Percentiles rank a stretch among this genome's conserved stretches.
Evolutionary conservation across 1,140 invertebrate species (phyloP).

Genomic region (Brevipalpus yothersi): DNA sequence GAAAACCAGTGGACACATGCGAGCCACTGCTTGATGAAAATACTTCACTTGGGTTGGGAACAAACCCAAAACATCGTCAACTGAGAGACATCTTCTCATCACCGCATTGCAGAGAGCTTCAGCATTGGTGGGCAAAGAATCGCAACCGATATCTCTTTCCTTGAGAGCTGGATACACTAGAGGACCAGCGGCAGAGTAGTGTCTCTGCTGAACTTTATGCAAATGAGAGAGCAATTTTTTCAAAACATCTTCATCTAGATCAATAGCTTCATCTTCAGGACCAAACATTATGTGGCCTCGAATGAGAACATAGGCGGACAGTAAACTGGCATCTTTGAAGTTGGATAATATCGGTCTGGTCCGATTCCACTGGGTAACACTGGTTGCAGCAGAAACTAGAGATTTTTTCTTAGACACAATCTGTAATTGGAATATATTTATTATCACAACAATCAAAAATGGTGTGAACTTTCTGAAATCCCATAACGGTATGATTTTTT

Average conservation of each 20-base stretch:
- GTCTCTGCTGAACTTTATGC: constrained; percentile 3
- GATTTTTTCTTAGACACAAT: too few species aligned
- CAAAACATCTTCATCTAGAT: constrained; percentile 3
- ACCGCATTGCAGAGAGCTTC: constrained; percentile 5
- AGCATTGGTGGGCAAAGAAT: not conserved
- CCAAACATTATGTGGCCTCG: constrained; percentile 8
- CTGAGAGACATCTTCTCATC: constrained; percentile 7
- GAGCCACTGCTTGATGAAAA: constrained; percentile 6
- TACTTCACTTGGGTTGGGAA: not conserved
- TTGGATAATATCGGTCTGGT: not conserved
- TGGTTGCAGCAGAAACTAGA: too few species aligned
- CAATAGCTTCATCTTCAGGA: constrained; percentile 1
- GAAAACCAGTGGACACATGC: constrained; percentile 10
- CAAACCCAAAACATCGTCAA: constrained; percentile 3
- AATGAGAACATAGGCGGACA: constrained; percentile 2
- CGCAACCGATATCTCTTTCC: constrained; percentile 6
- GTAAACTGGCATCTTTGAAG: constrained; percentile 1
- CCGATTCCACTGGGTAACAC: not conserved
- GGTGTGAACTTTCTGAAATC: too few species aligned
- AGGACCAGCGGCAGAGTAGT: not conserved
- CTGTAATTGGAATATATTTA: too few species aligned
- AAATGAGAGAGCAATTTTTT: constrained; percentile 4
- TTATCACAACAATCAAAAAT: too few species aligned
- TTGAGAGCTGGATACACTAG: constrained; percentile 2
- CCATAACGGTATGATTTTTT: too few species aligned